These are phyloP conservation scores for Megaleporinus macrocephalus DNA, from an alignment of 2,113 vertebrate genomes.

Conservation along the genomic window DNA sequence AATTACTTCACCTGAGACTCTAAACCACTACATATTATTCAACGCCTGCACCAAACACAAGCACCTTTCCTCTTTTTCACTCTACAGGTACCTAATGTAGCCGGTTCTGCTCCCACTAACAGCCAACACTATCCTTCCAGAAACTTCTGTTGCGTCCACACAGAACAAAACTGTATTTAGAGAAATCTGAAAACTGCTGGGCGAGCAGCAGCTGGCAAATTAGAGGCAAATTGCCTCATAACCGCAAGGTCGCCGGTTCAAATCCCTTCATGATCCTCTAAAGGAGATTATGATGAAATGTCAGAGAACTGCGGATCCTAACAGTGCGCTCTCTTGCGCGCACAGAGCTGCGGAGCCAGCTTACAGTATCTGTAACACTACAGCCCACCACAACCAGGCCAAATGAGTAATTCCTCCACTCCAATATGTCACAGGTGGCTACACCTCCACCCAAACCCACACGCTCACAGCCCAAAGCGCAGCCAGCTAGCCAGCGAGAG, in stretches of 20 bases:
- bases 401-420: slow-evolving; percentile 25
- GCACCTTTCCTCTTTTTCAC: neutral
- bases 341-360: neutral
- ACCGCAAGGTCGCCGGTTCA: neutral
- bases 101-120: too few relatives aligned
- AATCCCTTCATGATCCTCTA: neutral
- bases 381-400: neutral
- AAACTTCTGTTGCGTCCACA: neutral
- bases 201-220: neutral
- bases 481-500: neutral
- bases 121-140: neutral
- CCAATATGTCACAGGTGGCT: slow-evolving; percentile 31
- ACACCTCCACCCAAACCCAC: slow-evolving; percentile 26
- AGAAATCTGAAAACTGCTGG: neutral
- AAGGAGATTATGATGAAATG: neutral
- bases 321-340: neutral
- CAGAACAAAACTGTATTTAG: neutral
- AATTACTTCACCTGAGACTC: neutral
- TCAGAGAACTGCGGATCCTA: neutral
- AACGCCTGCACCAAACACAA: neutral
- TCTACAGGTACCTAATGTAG: neutral
- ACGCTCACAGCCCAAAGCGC: neutral
- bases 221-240: neutral
- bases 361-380: neutral
- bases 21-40: neutral